Base-by-base conservation (phyloP, 2,797 vertebrate species). In the Pygocentrus nattereri region DNA sequence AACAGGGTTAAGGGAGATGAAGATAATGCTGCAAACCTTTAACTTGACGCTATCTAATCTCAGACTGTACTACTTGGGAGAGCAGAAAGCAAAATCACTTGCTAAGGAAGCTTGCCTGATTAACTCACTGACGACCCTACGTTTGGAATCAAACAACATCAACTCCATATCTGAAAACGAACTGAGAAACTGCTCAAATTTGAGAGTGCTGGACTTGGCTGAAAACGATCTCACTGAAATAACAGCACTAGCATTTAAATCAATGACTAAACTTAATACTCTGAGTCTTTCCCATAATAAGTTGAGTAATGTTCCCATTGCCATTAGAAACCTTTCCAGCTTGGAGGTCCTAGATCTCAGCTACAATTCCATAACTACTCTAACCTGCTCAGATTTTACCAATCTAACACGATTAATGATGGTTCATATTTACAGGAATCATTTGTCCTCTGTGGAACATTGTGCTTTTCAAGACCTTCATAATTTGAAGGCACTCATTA, bases 81-180 rank as follows among this genome's bases (percentile, higher is more conserved):
- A 75, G 52, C 4, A 15, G 0, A 74, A 81, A 50, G 78, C 90
- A 0, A 41, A 67, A 25, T 52, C 34, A 10, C 74, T 95, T 10
- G 85, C 93, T 47, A 89, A 89, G 27, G 31, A 92, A 3, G 87
- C 91, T 79, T 96, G 95, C 83, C 76, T 85, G 56, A 88, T 95
- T 80, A 91, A 91, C 68, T 86, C 91, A 0, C 11, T 92, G 76
- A 89, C 79, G 47, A 59, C 13, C 2, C 85, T 95, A 65, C 80
- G 90, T 27, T 87, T 95, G 61, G 69, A 50, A 58, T 0, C 1
- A 0, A 94, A 95, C 86, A 78, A 85, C 1, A 85, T 95, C 0
- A 27, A 0, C 0, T 5, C 0, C 0, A 19, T 95, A 31, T 0
- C 13, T 7, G 58, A 80, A 1, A 1, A 83, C 11, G 49, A 89